Evolutionary conservation across 2,113 vertebrate species (phyloP).

Genomic region (Hepsetus odoe): DNA sequence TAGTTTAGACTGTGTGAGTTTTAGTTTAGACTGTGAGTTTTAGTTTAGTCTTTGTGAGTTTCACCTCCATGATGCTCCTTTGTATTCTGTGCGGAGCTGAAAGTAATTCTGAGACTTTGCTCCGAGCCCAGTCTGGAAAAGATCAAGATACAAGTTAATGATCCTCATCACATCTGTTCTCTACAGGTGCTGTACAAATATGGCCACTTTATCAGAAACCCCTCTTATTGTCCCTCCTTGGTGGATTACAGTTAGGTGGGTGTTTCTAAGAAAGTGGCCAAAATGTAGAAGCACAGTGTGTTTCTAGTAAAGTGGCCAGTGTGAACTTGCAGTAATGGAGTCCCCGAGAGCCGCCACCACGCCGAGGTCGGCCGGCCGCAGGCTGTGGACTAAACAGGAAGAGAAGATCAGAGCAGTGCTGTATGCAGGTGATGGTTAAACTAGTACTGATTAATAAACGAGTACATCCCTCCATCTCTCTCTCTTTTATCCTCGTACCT

Average conservation of each 20-base stretch:
- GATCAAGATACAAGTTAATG: too few species aligned
- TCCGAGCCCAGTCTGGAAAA: constrained; percentile 77
- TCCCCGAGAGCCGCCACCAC: constrained; percentile 88
- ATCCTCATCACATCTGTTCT: too few species aligned
- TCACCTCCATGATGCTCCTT: constrained; percentile 91
- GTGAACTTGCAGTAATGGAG: constrained; percentile 80
- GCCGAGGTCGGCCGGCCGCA: constrained; percentile 84
- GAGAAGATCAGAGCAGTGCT: not conserved
- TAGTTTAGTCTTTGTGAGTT: not conserved
- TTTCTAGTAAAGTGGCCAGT: not conserved
- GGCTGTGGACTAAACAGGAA: constrained; percentile 76
- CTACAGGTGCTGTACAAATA: too few species aligned
- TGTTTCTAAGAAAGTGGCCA: not conserved
- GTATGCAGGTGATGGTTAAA: not conserved
- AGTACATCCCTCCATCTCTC: not conserved
- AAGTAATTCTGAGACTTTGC: constrained; percentile 70
- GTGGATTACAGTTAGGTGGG: too few species aligned
- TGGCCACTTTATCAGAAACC: too few species aligned
- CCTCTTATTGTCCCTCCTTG: too few species aligned
- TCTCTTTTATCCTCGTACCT: constrained; percentile 72
- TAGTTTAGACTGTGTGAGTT: too few species aligned
- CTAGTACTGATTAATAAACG: not conserved
- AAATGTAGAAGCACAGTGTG: too few species aligned
- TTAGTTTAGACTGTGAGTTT: too few species aligned
- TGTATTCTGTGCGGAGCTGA: constrained; percentile 69